phyloP scores from a whole-genome alignment of 2,797 vertebrate species.

The Ctenopoma kingsleyae region DNA sequence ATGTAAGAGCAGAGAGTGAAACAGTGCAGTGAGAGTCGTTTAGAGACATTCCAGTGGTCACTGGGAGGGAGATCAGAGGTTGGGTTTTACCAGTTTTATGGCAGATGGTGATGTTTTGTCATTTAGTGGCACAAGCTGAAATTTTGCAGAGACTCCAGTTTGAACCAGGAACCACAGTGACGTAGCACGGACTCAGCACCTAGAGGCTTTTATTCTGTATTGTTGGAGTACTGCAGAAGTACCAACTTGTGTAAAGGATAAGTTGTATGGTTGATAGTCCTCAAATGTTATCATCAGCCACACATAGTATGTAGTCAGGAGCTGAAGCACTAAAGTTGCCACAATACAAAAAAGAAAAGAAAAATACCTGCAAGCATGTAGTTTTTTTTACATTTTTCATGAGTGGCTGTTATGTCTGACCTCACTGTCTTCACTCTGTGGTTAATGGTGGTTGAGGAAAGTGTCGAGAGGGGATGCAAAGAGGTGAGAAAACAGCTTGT shows the following conservation, averaged over 20 bases:
- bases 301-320: slow-evolving; percentile 26
- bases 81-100: slow-evolving; percentile 47
- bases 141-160: slow-evolving; percentile 51
- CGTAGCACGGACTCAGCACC: slow-evolving; percentile 11
- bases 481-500: slow-evolving; percentile 72
- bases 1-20: slow-evolving; percentile 59
- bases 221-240: slow-evolving; percentile 33
- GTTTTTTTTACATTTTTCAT: slow-evolving; percentile 8
- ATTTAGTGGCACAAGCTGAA: slow-evolving; percentile 46
- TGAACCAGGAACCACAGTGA: slow-evolving; percentile 20
- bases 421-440: slow-evolving; percentile 54
- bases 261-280: slow-evolving; percentile 42
- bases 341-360: slow-evolving; percentile 37
- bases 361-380: slow-evolving; percentile 27
- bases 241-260: slow-evolving; percentile 36
- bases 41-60: slow-evolving; percentile 76
- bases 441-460: slow-evolving; percentile 62
- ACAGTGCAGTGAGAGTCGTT: slow-evolving; percentile 63
- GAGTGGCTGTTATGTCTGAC: slow-evolving; percentile 53
- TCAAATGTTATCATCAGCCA: slow-evolving; percentile 35
- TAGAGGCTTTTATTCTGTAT: slow-evolving; percentile 13
- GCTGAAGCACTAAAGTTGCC: slow-evolving; percentile 30
- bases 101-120: slow-evolving; percentile 36
- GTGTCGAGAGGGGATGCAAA: slow-evolving; percentile 57
- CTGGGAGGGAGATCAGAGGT: slow-evolving; percentile 57